Conservation (phyloP, 35 echinoderm and acorn worm genomes). For the Diadema setosum region DNA sequence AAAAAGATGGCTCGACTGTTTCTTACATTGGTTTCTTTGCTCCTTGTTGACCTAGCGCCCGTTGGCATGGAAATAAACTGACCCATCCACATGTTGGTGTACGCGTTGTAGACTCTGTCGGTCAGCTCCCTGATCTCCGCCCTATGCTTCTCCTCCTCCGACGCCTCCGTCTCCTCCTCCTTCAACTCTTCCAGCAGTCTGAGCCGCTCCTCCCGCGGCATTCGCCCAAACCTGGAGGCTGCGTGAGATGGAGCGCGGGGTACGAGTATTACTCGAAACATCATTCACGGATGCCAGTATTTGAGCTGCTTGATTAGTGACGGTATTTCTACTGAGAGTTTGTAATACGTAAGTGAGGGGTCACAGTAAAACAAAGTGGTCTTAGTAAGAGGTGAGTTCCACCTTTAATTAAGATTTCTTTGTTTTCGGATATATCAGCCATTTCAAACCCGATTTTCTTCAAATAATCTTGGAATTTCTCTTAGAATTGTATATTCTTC, state of each 20-base stretch:
- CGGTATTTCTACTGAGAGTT: no score
- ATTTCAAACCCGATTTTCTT: no score
- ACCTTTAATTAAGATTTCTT: no score
- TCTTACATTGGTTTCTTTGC: constrained; percentile 1
- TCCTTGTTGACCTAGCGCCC: constrained; percentile 17
- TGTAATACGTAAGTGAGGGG: no score
- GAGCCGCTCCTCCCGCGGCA: constrained; percentile 93
- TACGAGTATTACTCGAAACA: no score
- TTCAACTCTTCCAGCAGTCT: constrained; percentile 75
- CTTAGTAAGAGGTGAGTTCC: no score
- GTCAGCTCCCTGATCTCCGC: constrained; percentile 82
- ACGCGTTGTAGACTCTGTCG: constrained; percentile 83
- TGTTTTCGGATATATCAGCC: no score
- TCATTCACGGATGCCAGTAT: no score
- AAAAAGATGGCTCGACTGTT: no score
- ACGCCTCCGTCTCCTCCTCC: constrained; percentile 82
- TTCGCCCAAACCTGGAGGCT: constrained; percentile 98
- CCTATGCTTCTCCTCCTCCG: constrained; percentile 85
- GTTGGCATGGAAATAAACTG: constrained; percentile 58
- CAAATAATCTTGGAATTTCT: no score
- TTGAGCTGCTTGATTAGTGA: no score
- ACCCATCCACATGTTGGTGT: constrained; percentile 83
- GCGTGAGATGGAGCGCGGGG: background rate
- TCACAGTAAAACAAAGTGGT: background rate
- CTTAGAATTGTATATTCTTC: background rate